These are phyloP conservation scores for Rhynchonycteris naso DNA, from an alignment of 2,797 vertebrate genomes.

Conservation along the genomic window DNA sequence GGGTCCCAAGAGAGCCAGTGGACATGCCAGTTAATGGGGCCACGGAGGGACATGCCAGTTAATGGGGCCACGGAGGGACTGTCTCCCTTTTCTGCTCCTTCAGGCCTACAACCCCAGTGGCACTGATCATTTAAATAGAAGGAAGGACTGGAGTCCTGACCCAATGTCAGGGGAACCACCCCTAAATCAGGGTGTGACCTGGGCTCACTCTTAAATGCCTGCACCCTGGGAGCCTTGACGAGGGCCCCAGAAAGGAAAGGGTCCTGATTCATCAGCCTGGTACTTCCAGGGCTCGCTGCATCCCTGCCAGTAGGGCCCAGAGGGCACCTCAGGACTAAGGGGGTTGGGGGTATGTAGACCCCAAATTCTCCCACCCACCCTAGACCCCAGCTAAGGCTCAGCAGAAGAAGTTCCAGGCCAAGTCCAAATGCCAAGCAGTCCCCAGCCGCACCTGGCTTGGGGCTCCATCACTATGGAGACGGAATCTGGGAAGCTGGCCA, in stretches of 20 bases:
- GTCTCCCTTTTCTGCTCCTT: not conserved
- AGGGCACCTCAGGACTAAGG: not conserved
- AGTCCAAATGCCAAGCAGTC: constrained; percentile 27
- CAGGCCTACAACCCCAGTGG: not conserved
- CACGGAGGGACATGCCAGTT: constrained; percentile 54
- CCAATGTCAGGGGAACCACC: not conserved
- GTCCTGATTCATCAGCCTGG: not conserved
- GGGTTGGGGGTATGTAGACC: not conserved
- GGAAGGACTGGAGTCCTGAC: not conserved
- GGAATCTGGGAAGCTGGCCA: constrained; percentile 1
- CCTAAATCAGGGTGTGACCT: not conserved
- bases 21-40: constrained; percentile 49
- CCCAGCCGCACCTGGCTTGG: not conserved
- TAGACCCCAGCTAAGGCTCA: not conserved
- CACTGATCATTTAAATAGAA: not conserved
- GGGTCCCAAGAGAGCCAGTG: constrained; percentile 71
- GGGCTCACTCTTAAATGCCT: not conserved
- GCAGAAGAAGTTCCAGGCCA: not conserved
- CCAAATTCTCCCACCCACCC: not conserved
- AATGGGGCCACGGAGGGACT: constrained; percentile 58
- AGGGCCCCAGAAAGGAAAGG: not conserved
- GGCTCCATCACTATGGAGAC: constrained; percentile 26
- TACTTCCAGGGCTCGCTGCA: not conserved
- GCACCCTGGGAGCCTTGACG: not conserved
- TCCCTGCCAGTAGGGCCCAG: not conserved